Evolutionary conservation across 2,797 vertebrate genomes (phyloP), one percentile per base, ranked within the genome.

Genomic region (Setipinna tenuifilis): DNA sequence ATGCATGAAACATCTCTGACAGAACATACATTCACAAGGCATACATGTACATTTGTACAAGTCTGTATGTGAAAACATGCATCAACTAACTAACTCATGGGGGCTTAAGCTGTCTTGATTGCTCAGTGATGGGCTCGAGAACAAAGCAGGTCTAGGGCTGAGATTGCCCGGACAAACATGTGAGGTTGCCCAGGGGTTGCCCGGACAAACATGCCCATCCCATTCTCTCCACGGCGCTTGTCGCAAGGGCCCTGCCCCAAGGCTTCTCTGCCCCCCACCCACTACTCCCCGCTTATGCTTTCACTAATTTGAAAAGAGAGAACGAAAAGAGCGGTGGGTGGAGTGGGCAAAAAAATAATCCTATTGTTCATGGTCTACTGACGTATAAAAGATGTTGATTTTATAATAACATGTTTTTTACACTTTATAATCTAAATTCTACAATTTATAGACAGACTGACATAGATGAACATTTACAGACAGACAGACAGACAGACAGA

Each of bases 201-300:
- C 93, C 83, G 92, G 91, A 91, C 89, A 94, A 94, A 93, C 84
- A 84, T 92, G 89, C 90, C 87, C 89, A 91, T 93, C 92, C 90
- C 89, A 92, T 91, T 92, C 90, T 91, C 90, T 92, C 83, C 87
- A 25, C 75, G 89, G 88, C 85, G 62, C 83, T 91, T 85, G 87
- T 93, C 91, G 90, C 90, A 88, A 88, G 85, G 86, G 89, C 90
- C 87, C 91, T 85, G 87, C 93, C 91, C 90, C 90, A 88, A 88
- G 85, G 86, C 88, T 48, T 84, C 35, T 87, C 90, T 84, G 86
- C 88, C 84, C 85, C 88, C 23, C 17, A 28, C 44, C 16, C 75
- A 81, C 54, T 31, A 58, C 71, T 25, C 80, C 46, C 57, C 41
- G 10, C 78, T 71, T 7, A 23, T 59, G 21, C 82, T 46, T 86